Evolutionary conservation across 2,888 invertebrate species (phyloP).

Genomic region (Spicauda simplicius): DNA sequence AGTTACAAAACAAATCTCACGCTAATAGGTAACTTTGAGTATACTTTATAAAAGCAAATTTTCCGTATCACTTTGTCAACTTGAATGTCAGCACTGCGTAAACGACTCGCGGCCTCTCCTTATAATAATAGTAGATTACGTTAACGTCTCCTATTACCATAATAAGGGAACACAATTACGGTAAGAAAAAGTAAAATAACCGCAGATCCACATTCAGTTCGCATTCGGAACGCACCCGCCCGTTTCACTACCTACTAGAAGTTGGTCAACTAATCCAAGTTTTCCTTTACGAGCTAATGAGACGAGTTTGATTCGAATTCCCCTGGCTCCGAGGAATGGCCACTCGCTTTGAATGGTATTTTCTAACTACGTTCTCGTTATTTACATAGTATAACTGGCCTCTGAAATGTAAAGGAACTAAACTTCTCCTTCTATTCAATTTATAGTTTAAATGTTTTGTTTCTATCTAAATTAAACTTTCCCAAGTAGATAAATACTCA

Average conservation of each 20-base stretch:
- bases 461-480: too few relatives aligned
- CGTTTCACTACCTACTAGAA: conserved; percentile 55
- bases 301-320: conserved; percentile 82
- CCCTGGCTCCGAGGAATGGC: conserved; percentile 60
- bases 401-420: conserved; percentile 1
- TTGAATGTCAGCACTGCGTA: not conserved
- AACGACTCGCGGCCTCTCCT: not conserved
- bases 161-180: conserved; percentile 30
- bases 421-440: not conserved
- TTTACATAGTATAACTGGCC: conserved; percentile 30
- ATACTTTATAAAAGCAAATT: not conserved
- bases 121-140: conserved; percentile 13
- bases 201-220: conserved; percentile 37
- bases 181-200: conserved; percentile 33
- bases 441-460: not conserved
- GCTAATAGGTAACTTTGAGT: too few relatives aligned
- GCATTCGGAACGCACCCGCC: conserved; percentile 43
- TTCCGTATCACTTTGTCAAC: not conserved
- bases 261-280: conserved; percentile 84
- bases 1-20: too few relatives aligned
- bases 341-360: conserved; percentile 52
- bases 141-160: conserved; percentile 19
- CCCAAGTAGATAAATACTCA: too few relatives aligned
- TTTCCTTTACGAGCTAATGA: conserved; percentile 81
- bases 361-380: conserved; percentile 34